phyloP scores from a whole-genome alignment of 1,140 invertebrate genomes.

The Phthorimaea operculella region DNA sequence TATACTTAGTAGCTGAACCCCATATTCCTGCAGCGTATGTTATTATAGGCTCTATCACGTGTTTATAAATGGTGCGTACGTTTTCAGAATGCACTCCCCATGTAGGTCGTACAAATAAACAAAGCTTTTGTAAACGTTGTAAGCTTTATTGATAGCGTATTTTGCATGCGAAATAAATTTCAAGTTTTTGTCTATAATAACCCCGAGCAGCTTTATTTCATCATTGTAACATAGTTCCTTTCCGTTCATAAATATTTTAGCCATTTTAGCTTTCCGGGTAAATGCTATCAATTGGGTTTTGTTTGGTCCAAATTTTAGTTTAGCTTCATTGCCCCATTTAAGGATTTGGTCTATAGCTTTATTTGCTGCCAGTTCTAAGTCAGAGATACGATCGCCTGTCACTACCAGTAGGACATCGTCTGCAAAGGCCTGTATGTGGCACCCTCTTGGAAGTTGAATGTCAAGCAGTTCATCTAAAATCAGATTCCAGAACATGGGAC shows the following conservation, averaged over 20 bases:
- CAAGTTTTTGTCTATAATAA: background rate
- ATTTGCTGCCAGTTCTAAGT: background rate
- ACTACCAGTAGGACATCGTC: too few relatives aligned
- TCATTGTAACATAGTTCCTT: background rate
- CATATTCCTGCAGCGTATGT: background rate
- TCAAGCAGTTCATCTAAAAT: too few relatives aligned
- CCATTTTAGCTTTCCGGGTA: conserved; percentile 4
- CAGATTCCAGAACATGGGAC: conserved; percentile 16
- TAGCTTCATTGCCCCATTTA: too few relatives aligned
- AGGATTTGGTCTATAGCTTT: too few relatives aligned
- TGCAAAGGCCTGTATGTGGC: too few relatives aligned
- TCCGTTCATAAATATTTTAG: background rate
- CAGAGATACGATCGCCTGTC: background rate
- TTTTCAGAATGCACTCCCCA: background rate
- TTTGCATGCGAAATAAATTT: background rate
- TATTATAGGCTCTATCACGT: background rate
- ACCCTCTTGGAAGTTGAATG: too few relatives aligned
- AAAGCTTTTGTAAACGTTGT: background rate
- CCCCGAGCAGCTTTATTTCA: conserved; percentile 2
- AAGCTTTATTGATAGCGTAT: background rate
- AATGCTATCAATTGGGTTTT: too few relatives aligned
- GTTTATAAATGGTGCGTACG: background rate
- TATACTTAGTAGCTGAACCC: background rate
- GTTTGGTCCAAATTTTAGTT: too few relatives aligned
- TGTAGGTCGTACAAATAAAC: background rate